Evolutionary conservation across 2,888 invertebrate species (phyloP), one percentile per base, ranked within the genome.

Genomic region (Oxystoma pomonae): DNA sequence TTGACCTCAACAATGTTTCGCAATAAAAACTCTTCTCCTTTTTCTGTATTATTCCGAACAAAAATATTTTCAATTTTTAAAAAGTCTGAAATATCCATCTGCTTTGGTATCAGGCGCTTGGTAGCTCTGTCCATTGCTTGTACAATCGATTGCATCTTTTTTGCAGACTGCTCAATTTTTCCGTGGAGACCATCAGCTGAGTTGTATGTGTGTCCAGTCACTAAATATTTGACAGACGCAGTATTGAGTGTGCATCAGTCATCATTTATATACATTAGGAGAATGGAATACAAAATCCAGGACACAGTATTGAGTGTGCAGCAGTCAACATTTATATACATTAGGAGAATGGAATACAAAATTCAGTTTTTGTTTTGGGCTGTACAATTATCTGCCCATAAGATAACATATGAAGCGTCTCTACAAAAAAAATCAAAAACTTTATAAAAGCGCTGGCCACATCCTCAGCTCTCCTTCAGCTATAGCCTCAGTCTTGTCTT

Each of bases 151-250:
- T 19, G 18, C 55, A 18, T 53, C 20, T 19, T 53, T 19, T 19
- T 16, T 53, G 20, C 55, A 19, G 19, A 5, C 22, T 63, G 63
- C 18, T 63, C 63, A 17, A 63, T 63, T 20, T 51, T 16, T 2
- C 63, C 63, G 50, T 63, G 63, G 35, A 63, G 18, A 2, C 63
- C 60, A 52, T 63, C 63, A 16, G 63, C 60, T 3, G 60, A 55
- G 60, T 61, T 63, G 22, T 18, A 63, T n/a, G 63, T 63, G 20
- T 63, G 63, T 53, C 63, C 63, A 18, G n/a, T 55, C 9, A 62
- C 2, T 51, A 62, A 59, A 53, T 53, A 53, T 53, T 53, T 53
- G 9, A 53, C 9, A 16, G 5, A 35, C 35, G 12, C 35, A 3
- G 35, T 35, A 35, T 35, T 35, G 12, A 35, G 35, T 35, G 35